phyloP scores from a whole-genome alignment of 2,113 vertebrate genomes.

The Poeciliopsis turrubarensis region DNA sequence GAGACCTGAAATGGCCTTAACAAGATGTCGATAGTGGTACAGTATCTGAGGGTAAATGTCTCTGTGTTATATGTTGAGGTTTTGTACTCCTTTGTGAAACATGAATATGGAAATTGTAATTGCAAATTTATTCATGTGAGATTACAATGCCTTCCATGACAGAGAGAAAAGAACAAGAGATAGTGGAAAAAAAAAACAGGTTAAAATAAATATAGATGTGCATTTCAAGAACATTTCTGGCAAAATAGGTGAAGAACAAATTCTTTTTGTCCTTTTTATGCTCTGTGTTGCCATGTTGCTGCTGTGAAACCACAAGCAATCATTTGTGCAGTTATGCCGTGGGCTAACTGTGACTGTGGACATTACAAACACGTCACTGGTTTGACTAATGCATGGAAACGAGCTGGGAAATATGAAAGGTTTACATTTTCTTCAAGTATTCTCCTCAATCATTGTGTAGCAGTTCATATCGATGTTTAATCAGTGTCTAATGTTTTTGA shows the following conservation, averaged over 20 bases:
- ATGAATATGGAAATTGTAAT: not conserved
- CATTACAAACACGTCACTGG: constrained; percentile 31
- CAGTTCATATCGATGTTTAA: constrained; percentile 1
- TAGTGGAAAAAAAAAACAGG: not conserved
- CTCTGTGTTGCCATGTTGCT: constrained; percentile 7
- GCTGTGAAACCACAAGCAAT: constrained; percentile 1
- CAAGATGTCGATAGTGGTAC: too few species aligned
- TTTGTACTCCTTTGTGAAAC: not conserved
- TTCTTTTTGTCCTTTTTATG: not conserved
- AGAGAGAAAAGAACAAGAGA: not conserved
- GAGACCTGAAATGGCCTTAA: too few species aligned
- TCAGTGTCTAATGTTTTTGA: constrained; percentile 4
- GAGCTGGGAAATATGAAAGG: constrained; percentile 22
- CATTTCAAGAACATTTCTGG: not conserved
- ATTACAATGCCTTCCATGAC: not conserved
- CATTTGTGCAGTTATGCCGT: constrained; percentile 15
- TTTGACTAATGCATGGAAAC: constrained; percentile 32
- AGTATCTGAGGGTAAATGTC: not conserved
- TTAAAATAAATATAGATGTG: not conserved
- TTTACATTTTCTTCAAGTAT: constrained; percentile 4
- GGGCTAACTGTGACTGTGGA: constrained; percentile 4
- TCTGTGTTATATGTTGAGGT: not conserved
- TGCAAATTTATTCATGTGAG: not conserved
- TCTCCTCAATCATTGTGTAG: constrained; percentile 3
- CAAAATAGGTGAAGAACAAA: constrained; percentile 8